Base-by-base conservation (phyloP, 2,888 invertebrate genomes). In the Priocnemis perturbator region DNA sequence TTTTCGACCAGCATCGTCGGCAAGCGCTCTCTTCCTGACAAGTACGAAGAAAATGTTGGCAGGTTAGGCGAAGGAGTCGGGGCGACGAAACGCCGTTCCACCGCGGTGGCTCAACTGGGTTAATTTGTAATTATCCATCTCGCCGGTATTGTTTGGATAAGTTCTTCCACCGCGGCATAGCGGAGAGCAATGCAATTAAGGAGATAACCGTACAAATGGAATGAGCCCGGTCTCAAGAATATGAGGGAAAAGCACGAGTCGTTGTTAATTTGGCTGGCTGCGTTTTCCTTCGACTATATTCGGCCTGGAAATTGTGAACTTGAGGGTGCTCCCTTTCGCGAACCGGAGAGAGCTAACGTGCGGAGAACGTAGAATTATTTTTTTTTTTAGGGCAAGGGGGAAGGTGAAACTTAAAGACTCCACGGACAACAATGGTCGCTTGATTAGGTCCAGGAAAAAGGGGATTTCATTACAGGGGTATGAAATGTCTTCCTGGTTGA, bases 41-140 rank as follows among this genome's bases (percentile, higher is more conserved):
- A 11, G 7, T 11, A 11, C 37, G 11, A 11, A 37, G 4, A 11
- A 37, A 37, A 37, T 9, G 37, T 2, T 7, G 37, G 37, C 37
- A 37, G 64, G 56, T 60, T 17, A 50, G 17, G 47, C 17, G 19
- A 19, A 50, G 50, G n/a, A 50, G 50, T n/a, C 50, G 50, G n/a
- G 2, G 50, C 50, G 50, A 62, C 71, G 71, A 73, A 71, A 65
- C 71, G 59, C 77, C 69, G 68, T 61, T 67, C 68, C 65, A 48
- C 72, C 64, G 63, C 70, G 60, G 57, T 67, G 74, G 65, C 64
- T 66, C 67, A 77, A 73, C 70, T 74, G 64, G 74, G 77, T 77
- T 81, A 81, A 82, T 82, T 81, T 72, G 66, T 69, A 76, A 82
- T 81, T 82, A 81, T 77, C 71, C 73, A 76, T 76, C 76, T 75